Evolutionary conservation across 2,888 invertebrate genomes (phyloP), one percentile per base, ranked within the genome.

Genomic region (Melieria picta): DNA sequence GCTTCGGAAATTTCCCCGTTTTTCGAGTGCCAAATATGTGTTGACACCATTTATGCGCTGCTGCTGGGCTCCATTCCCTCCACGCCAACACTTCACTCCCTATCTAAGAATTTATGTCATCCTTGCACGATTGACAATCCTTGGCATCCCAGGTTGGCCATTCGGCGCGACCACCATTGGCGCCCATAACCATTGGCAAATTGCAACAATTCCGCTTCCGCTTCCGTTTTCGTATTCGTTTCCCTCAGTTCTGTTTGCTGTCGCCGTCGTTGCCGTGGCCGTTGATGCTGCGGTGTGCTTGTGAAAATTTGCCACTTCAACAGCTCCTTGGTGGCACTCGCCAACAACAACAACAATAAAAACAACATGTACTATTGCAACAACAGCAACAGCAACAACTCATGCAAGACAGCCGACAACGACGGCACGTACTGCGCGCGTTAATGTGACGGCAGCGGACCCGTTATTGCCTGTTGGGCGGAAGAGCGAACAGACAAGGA

Each of bases 301-400:
- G 78, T 78, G 77, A 79, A 82, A 84, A 84, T 84, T 85, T 84
- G 84, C 83, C 85, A 85, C 85, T 85, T 84, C 84, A 84, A 84
- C 84, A 84, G 84, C 84, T 84, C 82, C 84, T 85, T 82, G 81
- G 83, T 79, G 84, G 82, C 69, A 65, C 64, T 52, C 52, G 55
- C 65, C 63, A 52, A 64, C 63, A 67, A 62, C 56, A 43, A 30
- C n/a, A 9, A 67, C 16, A 58, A 3, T 48, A 60, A 55, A 69
- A 5, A 47, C 16, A 48, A 47, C 16, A 48, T 16, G n/a, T 50
- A 30, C 56, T 45, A 9, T 55, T 63, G 30, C 45, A 57, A 47
- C 47, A 57, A 43, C 42, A 66, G 60, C 47, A 60, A 65, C 58
- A 30, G 13, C 47, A 43, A 48, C 60, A 52, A 61, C 52, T 11